These are phyloP conservation scores for Conus ventricosus DNA, from an alignment of 1,140 invertebrate species.

Conservation along the genomic window DNA sequence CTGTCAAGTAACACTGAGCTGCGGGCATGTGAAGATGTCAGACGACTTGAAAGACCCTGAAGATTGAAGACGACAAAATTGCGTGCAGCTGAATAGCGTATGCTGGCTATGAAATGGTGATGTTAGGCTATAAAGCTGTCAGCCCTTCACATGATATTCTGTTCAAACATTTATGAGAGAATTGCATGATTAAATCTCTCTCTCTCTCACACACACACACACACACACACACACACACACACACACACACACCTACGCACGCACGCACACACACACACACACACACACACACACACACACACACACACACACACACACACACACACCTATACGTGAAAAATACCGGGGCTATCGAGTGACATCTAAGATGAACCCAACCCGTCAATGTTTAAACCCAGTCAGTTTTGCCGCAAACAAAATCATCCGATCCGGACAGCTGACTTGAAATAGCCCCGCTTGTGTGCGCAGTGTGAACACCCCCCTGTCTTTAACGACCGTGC, in stretches of 20 bases:
- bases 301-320: neutral
- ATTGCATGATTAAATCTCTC: too few species aligned
- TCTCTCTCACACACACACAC: neutral
- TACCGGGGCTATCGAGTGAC: neutral
- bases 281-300: neutral
- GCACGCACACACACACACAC: neutral
- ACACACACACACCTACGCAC: neutral
- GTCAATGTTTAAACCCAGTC: neutral
- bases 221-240: neutral
- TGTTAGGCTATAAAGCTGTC: too few species aligned
- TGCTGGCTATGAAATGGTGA: too few species aligned
- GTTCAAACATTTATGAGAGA: too few species aligned
- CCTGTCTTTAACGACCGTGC: conserved; percentile 10
- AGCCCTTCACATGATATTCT: too few species aligned
- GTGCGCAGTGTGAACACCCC: conserved; percentile 30
- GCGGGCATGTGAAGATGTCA: too few species aligned
- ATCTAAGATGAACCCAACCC: neutral
- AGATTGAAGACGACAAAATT: too few species aligned
- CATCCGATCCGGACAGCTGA: neutral
- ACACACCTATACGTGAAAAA: neutral
- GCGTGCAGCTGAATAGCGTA: too few species aligned
- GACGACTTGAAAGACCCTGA: too few species aligned
- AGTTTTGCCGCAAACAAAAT: neutral
- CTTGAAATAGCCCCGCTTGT: neutral
- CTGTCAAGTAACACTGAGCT: too few species aligned